Percentiles rank a stretch among this genome's conserved stretches.
Conservation (phyloP, 2,113 vertebrate species). For the Ancistrus triradiatus region DNA sequence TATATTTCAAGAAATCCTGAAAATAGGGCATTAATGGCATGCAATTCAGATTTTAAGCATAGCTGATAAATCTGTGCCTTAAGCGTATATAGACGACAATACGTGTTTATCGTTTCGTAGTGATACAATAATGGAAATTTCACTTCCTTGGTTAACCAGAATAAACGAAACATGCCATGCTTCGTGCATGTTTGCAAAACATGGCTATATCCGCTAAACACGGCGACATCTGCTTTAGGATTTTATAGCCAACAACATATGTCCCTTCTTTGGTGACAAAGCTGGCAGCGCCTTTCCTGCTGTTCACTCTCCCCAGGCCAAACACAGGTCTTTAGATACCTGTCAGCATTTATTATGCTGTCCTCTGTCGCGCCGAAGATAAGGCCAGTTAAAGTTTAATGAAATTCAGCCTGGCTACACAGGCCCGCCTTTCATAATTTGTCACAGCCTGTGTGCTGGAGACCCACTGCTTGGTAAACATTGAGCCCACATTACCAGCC, state of each 20-base stretch:
- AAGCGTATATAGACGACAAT: no score
- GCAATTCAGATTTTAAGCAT: no score
- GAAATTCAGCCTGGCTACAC: slow-evolving; percentile 70
- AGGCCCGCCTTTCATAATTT: slow-evolving; percentile 74
- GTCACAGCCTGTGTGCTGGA: slow-evolving; percentile 68
- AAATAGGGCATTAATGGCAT: no score
- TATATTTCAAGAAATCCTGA: no score
- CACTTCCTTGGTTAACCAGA: slow-evolving; percentile 10
- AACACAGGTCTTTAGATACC: slow-evolving; percentile 69
- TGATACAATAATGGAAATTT: slow-evolving; percentile 1
- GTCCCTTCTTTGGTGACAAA: slow-evolving; percentile 63
- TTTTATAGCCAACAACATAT: slow-evolving; percentile 69
- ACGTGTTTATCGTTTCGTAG: no score
- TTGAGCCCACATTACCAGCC: slow-evolving; percentile 61
- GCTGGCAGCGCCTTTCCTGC: slow-evolving; percentile 61
- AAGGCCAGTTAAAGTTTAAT: slow-evolving; percentile 71
- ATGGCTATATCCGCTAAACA: slow-evolving; percentile 57
- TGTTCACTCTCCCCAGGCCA: slow-evolving; percentile 59
- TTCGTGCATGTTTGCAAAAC: slow-evolving; percentile 57
- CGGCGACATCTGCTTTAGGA: slow-evolving; percentile 66
- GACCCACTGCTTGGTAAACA: slow-evolving; percentile 73
- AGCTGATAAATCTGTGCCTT: no score
- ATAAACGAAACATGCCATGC: slow-evolving; percentile 30
- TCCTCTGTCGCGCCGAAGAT: slow-evolving; percentile 64
- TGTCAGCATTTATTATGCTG: slow-evolving; percentile 71